A percentile compares a stretch with the other conserved stretches of the same genome.
Conservation (phyloP, 2,797 vertebrate genomes). For the Hephaestus fuliginosus region DNA sequence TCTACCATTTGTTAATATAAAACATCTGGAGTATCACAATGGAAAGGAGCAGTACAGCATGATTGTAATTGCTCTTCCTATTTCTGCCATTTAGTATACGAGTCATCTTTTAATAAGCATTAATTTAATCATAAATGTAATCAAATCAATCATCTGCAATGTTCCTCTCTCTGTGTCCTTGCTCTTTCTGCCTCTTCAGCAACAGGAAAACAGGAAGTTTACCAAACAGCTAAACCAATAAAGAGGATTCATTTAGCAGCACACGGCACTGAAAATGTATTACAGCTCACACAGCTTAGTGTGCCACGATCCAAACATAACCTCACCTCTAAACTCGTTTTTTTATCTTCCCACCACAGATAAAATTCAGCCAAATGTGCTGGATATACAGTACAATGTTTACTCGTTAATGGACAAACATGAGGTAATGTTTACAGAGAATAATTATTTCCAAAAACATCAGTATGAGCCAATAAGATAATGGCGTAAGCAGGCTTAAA, state of each 20-base stretch:
- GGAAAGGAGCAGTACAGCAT: neutral
- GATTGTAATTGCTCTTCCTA: neutral
- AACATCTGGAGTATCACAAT: neutral
- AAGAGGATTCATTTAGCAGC: conserved; percentile 47
- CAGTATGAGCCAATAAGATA: conserved; percentile 58
- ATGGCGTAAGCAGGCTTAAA: conserved; percentile 51
- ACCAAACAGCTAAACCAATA: conserved; percentile 41
- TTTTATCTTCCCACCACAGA: conserved; percentile 5
- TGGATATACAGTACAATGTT: conserved; percentile 56
- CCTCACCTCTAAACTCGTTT: conserved; percentile 39
- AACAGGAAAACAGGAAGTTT: conserved; percentile 45
- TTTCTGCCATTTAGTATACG: neutral
- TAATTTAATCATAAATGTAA: conserved; percentile 21
- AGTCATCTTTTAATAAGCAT: conserved; percentile 2
- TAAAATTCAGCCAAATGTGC: conserved; percentile 46
- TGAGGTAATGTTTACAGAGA: conserved; percentile 61
- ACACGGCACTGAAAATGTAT: conserved; percentile 54
- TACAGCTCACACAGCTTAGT: conserved; percentile 31
- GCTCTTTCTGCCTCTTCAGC: conserved; percentile 5
- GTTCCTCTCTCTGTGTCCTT: conserved; percentile 11
- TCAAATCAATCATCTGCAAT: conserved; percentile 28
- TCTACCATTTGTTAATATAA: conserved; percentile 15
- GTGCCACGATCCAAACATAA: conserved; percentile 34
- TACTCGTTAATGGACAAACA: conserved; percentile 63
- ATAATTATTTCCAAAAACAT: conserved; percentile 67